Conservation (phyloP, 2,113 vertebrate genomes). For the Platysteira castanea region DNA sequence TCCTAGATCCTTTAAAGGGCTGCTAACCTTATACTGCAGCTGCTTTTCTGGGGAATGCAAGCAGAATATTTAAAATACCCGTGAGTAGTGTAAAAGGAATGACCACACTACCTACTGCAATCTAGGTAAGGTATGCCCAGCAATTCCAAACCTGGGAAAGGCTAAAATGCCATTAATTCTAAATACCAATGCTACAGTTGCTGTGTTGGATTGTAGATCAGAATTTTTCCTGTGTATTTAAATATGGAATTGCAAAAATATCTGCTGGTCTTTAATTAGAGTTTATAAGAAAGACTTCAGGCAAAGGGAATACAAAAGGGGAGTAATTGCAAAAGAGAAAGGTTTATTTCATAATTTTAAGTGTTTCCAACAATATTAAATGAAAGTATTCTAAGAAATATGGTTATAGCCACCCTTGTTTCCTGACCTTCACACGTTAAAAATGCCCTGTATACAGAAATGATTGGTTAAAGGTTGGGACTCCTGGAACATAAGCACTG, state of each 20-base stretch:
- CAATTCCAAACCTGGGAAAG: not conserved
- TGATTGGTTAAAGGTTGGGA: not conserved
- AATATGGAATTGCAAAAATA: not conserved
- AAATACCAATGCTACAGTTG: not conserved
- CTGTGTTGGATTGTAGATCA: not conserved
- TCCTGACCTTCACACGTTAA: not conserved
- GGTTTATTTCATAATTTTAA: conserved; percentile 1
- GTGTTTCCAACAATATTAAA: not conserved
- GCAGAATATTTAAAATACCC: not conserved
- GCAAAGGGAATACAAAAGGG: not conserved
- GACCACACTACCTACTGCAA: not conserved
- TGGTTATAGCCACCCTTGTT: not conserved
- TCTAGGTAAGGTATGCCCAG: not conserved
- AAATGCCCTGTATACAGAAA: not conserved
- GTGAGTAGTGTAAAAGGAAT: not conserved
- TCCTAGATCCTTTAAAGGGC: not conserved
- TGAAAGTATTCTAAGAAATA: not conserved
- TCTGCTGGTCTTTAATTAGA: not conserved
- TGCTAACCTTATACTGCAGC: not conserved
- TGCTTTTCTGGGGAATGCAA: not conserved
- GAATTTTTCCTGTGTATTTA: not conserved
- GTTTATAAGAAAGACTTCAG: not conserved
- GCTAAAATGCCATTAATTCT: not conserved
- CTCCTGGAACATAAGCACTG: not conserved
- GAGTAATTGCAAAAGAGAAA: not conserved